Percentiles rank a stretch among this genome's conserved stretches.
These are phyloP conservation scores for Abrostola tripartita DNA, from an alignment of 2,888 invertebrate genomes.

Conservation along the genomic window DNA sequence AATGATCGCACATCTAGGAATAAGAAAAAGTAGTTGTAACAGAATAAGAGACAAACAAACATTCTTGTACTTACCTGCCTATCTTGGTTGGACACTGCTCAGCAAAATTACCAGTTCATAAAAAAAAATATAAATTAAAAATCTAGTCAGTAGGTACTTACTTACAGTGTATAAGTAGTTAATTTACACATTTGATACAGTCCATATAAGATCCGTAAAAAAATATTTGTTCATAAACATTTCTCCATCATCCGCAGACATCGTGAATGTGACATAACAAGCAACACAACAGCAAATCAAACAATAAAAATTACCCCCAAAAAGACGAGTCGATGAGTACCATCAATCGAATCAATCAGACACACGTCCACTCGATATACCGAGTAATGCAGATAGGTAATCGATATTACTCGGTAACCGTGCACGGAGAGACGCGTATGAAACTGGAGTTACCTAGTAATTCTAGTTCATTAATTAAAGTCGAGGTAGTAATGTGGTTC, in stretches of 20 bases:
- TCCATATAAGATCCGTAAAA: neutral
- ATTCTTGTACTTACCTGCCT: too few species aligned
- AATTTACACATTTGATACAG: too few species aligned
- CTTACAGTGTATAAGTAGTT: too few species aligned
- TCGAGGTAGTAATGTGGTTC: too few species aligned
- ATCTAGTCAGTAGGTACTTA: too few species aligned
- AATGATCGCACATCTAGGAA: too few species aligned
- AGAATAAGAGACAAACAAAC: too few species aligned
- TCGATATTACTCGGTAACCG: constrained; percentile 14
- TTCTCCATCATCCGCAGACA: constrained; percentile 21
- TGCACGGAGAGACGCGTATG: constrained; percentile 15
- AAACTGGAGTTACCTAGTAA: neutral
- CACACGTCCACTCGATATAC: constrained; percentile 39
- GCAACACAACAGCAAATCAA: constrained; percentile 18
- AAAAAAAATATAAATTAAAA: too few species aligned
- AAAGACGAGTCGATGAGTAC: constrained; percentile 46
- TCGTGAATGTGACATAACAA: constrained; percentile 36
- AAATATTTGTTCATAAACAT: neutral
- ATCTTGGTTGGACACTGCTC: too few species aligned
- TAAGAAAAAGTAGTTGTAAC: too few species aligned
- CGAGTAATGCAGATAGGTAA: constrained; percentile 21
- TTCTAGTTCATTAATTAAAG: too few species aligned
- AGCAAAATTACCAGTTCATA: too few species aligned
- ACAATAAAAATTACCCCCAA: constrained; percentile 48
- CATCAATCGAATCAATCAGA: constrained; percentile 43